phyloP scores from a whole-genome alignment of 2,888 invertebrate genomes.

The Ganaspis brasiliensis region DNA sequence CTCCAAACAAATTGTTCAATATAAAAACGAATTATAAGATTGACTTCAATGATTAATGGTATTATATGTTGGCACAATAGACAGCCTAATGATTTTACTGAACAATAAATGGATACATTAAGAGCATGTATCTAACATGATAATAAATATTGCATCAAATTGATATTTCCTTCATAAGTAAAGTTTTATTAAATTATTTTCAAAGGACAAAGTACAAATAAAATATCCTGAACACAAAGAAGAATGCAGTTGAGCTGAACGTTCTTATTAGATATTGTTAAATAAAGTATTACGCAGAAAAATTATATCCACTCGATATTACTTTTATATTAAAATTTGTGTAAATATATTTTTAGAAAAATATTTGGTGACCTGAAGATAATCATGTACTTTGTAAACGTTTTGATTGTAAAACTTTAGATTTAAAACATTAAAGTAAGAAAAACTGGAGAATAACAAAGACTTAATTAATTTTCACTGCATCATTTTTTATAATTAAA shows the following conservation, averaged over 20 bases:
- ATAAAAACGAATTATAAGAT: neutral
- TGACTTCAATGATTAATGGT: slow-evolving; percentile 2
- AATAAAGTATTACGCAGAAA: neutral
- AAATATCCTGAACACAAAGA: too few relatives aligned
- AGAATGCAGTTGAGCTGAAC: too few relatives aligned
- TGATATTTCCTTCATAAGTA: too few relatives aligned
- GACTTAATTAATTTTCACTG: slow-evolving; percentile 7
- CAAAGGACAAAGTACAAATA: too few relatives aligned
- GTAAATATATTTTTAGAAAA: neutral
- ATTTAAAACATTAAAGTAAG: neutral
- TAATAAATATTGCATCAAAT: neutral
- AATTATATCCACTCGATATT: neutral
- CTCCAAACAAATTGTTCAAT: neutral
- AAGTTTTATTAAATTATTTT: neutral
- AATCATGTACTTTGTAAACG: slow-evolving; percentile 3
- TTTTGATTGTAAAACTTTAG: neutral
- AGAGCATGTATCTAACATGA: neutral
- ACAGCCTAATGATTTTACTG: neutral
- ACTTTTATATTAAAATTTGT: slow-evolving; percentile 1
- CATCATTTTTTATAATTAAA: neutral
- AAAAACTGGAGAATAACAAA: slow-evolving; percentile 11
- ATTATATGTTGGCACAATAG: neutral
- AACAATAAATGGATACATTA: neutral
- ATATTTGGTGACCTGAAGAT: neutral
- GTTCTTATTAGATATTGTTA: neutral